Conservation (phyloP, 2,113 vertebrate species). For the Corydoras sp. region DNA sequence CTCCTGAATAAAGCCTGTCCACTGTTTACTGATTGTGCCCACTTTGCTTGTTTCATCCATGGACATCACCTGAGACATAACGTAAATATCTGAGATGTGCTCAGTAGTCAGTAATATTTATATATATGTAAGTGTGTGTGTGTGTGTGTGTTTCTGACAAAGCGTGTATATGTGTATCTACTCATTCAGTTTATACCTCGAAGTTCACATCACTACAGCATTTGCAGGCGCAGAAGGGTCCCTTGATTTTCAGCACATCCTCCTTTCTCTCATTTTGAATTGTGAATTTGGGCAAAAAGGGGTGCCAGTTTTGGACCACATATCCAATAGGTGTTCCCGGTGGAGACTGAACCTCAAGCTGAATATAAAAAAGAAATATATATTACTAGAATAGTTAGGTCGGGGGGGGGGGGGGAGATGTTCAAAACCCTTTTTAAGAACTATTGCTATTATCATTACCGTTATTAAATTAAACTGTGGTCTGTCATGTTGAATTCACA, state of each 20-base stretch:
- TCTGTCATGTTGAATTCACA: no score
- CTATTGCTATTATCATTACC: neutral
- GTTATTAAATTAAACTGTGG: no score
- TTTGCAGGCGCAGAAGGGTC: conserved; percentile 63
- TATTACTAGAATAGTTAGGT: neutral
- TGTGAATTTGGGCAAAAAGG: conserved; percentile 70
- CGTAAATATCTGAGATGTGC: neutral
- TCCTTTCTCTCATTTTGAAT: conserved; percentile 67
- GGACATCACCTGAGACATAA: conserved; percentile 44
- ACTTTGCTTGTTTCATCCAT: conserved; percentile 43
- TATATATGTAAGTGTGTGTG: neutral
- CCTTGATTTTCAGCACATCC: conserved; percentile 67
- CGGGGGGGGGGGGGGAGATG: neutral
- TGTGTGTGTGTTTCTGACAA: neutral
- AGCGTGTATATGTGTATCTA: neutral
- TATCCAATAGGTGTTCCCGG: conserved; percentile 73
- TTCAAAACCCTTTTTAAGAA: neutral
- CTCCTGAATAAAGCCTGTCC: conserved; percentile 50
- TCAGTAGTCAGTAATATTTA: no score
- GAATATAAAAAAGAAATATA: conserved; percentile 4
- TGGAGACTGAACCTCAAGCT: conserved; percentile 78
- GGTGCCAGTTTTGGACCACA: conserved; percentile 72
- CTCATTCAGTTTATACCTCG: conserved; percentile 56
- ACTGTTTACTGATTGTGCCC: conserved; percentile 60
- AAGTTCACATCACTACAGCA: conserved; percentile 73